phyloP scores from a whole-genome alignment of 2,113 vertebrate genomes.

The Gymnorhina tibicen region DNA sequence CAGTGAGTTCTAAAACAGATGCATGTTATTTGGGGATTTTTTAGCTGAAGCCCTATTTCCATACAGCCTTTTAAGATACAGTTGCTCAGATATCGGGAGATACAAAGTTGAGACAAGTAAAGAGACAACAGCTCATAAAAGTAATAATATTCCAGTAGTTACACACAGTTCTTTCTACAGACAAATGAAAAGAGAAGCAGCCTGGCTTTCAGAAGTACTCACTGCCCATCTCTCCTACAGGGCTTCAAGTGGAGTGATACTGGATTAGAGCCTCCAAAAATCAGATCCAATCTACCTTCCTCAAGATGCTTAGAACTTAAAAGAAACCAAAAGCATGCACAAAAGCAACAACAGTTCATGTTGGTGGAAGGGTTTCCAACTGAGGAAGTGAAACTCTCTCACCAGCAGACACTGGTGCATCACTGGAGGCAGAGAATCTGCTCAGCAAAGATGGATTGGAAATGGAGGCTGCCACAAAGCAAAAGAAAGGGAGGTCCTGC shows the following conservation, averaged over 20 bases:
- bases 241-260: not conserved
- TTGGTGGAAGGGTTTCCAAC: not conserved
- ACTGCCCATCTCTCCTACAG: not conserved
- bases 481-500: not conserved
- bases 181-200: not conserved
- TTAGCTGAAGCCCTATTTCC: not conserved
- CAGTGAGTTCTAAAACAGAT: not conserved
- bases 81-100: not conserved
- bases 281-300: not conserved
- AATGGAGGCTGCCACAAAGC: not conserved
- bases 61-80: not conserved
- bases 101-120: not conserved
- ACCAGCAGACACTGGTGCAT: not conserved
- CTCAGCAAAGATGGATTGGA: not conserved
- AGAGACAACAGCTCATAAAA: not conserved
- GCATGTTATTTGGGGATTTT: not conserved
- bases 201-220: not conserved
- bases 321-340: not conserved
- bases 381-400: not conserved
- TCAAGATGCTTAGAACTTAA: not conserved
- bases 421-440: not conserved
- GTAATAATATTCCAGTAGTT: not conserved
- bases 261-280: not conserved
- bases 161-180: not conserved
- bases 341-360: rapidly evolving